Conservation (phyloP, 2,113 vertebrate species). For the Danio rerio region DNA sequence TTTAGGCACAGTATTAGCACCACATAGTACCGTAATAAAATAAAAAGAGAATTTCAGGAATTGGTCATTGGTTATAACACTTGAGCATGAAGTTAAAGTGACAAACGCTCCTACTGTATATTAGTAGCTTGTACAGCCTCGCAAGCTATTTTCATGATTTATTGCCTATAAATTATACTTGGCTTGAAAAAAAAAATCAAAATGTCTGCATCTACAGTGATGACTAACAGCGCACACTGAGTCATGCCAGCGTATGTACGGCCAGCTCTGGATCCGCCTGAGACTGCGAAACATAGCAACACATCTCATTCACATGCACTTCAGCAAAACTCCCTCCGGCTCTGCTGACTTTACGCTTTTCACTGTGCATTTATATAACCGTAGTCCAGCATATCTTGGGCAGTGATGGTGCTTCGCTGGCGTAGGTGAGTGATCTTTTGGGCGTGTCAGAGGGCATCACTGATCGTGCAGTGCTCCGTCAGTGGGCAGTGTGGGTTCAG, state of each 20-base stretch:
- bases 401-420: not conserved
- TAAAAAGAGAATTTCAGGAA: not conserved
- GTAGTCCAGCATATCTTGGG: not conserved
- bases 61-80: not conserved
- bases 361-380: not conserved
- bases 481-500: slow-evolving; percentile 53
- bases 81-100: not conserved
- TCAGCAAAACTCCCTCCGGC: not conserved
- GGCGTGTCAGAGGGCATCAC: slow-evolving; percentile 37
- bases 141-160: not conserved
- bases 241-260: slow-evolving; percentile 54
- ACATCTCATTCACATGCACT: slow-evolving; percentile 25
- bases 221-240: slow-evolving; percentile 67
- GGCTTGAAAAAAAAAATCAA: not conserved
- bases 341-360: not conserved
- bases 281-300: not conserved
- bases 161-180: not conserved
- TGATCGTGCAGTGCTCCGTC: slow-evolving; percentile 53
- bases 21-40: not conserved
- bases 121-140: not conserved
- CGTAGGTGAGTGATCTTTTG: not conserved
- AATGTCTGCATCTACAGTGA: slow-evolving; percentile 49
- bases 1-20: not conserved
- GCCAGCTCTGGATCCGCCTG: not conserved
- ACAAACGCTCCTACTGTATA: not conserved